A percentile compares a stretch with the other conserved stretches of the same genome.
Evolutionary conservation across 2,888 invertebrate species (phyloP).

Genomic region (Ophioninae sp.): DNA sequence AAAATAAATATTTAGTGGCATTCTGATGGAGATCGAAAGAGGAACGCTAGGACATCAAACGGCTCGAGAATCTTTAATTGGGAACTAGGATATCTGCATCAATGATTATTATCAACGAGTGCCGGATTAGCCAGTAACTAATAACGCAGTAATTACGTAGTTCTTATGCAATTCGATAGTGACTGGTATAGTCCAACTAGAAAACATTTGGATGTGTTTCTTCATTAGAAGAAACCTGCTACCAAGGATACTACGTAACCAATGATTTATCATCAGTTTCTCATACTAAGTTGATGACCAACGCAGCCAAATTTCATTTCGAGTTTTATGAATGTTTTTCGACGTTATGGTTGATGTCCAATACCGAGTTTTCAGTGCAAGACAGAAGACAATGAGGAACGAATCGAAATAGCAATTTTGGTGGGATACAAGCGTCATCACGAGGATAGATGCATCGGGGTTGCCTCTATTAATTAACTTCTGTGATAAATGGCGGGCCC

Average conservation of each 20-base stretch:
- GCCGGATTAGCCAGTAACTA: no score
- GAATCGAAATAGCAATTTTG: constrained; percentile 68
- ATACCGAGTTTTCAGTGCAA: neutral
- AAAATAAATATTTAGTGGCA: neutral
- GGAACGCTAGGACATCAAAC: neutral
- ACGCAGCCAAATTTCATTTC: neutral
- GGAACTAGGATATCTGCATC: neutral
- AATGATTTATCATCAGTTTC: neutral
- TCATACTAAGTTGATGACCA: neutral
- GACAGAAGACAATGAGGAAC: neutral
- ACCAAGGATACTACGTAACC: neutral
- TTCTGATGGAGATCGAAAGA: neutral
- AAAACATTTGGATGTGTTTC: neutral
- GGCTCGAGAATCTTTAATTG: neutral
- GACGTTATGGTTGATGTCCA: neutral
- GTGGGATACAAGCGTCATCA: constrained; percentile 64
- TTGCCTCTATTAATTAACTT: constrained; percentile 77
- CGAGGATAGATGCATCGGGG: constrained; percentile 62
- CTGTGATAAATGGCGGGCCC: constrained; percentile 74
- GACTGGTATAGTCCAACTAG: neutral
- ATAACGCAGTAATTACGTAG: no score
- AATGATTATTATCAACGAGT: neutral
- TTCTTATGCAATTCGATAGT: neutral
- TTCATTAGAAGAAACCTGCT: neutral
- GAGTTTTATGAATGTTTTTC: neutral